A percentile compares a stretch with the other conserved stretches of the same genome.
Evolutionary conservation across 2,888 invertebrate species (phyloP).

Genomic region (Latheticus oryzae): DNA sequence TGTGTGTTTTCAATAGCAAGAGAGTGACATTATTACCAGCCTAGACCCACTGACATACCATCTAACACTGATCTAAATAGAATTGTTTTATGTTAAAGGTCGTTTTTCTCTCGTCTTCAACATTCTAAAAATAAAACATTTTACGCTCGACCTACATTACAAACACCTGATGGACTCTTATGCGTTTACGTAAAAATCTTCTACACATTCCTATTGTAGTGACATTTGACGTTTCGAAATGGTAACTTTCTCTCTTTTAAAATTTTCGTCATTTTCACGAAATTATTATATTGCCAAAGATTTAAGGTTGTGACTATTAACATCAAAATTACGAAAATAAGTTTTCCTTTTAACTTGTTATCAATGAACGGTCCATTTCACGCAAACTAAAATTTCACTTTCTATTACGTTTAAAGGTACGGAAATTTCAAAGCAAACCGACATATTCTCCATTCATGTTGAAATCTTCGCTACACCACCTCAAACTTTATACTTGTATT

Average conservation of each 20-base stretch:
- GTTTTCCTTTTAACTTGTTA: no score
- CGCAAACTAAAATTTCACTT: no score
- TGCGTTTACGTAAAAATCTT: background rate
- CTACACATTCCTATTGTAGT: conserved; percentile 10
- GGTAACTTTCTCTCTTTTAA: conserved; percentile 17
- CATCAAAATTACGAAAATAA: no score
- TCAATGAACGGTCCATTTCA: no score
- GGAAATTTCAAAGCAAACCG: no score
- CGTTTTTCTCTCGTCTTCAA: conserved; percentile 6
- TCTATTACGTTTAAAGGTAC: no score
- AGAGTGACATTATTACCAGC: conserved; percentile 18
- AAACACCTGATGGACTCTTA: conserved; percentile 9
- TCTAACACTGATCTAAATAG: conserved; percentile 19
- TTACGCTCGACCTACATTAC: conserved; percentile 31
- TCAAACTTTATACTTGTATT: no score
- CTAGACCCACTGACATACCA: conserved; percentile 36
- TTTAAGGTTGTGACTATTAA: no score
- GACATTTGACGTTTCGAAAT: conserved; percentile 26
- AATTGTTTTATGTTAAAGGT: conserved; percentile 6
- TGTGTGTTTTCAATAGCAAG: conserved; percentile 21
- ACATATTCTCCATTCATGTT: no score
- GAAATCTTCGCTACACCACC: no score
- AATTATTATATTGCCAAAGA: background rate
- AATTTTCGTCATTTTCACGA: background rate
- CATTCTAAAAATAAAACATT: conserved; percentile 1